These are phyloP conservation scores for Dermochelys coriacea DNA, from an alignment of 2,797 vertebrate genomes.

Conservation along the genomic window DNA sequence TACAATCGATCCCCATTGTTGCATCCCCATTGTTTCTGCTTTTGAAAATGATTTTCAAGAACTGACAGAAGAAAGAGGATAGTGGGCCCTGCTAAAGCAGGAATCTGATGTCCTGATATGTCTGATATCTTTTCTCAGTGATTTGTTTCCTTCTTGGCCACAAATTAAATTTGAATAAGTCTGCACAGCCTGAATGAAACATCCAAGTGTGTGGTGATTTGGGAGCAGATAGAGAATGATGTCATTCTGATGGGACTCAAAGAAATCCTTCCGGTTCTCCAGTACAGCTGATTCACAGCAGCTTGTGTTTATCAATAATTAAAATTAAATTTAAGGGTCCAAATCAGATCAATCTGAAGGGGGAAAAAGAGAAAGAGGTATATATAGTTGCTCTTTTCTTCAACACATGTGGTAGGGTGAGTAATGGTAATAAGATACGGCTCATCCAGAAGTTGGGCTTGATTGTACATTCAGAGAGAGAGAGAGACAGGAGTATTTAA, in stretches of 20 bases:
- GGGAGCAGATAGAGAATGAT: neutral
- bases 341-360: slow-evolving; percentile 21
- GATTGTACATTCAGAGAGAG: neutral
- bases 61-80: neutral
- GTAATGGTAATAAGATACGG: neutral
- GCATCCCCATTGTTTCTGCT: neutral
- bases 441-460: neutral
- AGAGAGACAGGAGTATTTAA: neutral
- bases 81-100: neutral
- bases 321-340: neutral
- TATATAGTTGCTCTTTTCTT: slow-evolving; percentile 3
- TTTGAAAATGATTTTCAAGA: slow-evolving; percentile 21
- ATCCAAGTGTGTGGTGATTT: neutral
- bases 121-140: neutral
- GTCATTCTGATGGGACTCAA: neutral
- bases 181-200: neutral
- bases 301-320: neutral
- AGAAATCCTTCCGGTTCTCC: slow-evolving; percentile 4
- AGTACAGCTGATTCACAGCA: neutral
- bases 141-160: neutral
- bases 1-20: neutral
- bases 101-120: rapidly evolving
- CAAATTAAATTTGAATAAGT: slow-evolving; percentile 11
- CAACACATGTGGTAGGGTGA: neutral
- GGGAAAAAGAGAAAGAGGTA: neutral